These are phyloP conservation scores for Heliconius ismenius DNA, from an alignment of 2,888 invertebrate species.

Conservation along the genomic window DNA sequence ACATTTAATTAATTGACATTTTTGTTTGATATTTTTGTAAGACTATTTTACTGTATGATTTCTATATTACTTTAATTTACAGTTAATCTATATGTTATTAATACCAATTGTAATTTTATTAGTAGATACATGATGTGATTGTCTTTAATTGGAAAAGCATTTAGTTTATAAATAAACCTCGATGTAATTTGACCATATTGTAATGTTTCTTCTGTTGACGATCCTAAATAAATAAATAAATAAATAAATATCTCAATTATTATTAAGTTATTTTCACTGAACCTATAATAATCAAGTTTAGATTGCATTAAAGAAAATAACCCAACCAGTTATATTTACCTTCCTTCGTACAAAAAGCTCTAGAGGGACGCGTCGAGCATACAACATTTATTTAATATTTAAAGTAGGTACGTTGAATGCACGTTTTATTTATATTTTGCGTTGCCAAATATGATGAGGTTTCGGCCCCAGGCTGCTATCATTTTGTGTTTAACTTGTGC, in stretches of 20 bases:
- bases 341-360: not conserved
- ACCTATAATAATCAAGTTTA: not conserved
- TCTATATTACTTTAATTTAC: too few species aligned
- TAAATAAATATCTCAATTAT: not conserved
- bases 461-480: constrained; percentile 25
- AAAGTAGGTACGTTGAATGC: constrained; percentile 2
- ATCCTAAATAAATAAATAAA: too few species aligned
- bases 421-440: constrained; percentile 24
- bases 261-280: not conserved
- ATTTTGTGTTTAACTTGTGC: constrained; percentile 10
- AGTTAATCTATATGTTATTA: too few species aligned
- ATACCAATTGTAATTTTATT: too few species aligned
- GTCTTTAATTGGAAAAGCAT: too few species aligned
- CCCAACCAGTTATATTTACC: not conserved
- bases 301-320: not conserved
- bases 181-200: too few species aligned
- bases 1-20: too few species aligned
- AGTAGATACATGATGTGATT: too few species aligned
- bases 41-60: too few species aligned
- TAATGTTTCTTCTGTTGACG: too few species aligned
- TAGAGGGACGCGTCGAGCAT: constrained; percentile 10
- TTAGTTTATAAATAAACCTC: too few species aligned
- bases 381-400: constrained; percentile 26
- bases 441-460: constrained; percentile 35
- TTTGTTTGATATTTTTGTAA: too few species aligned